Evolutionary conservation across 92 coral and sea anemone species (phyloP).

Genomic region (Porites evermanni): DNA sequence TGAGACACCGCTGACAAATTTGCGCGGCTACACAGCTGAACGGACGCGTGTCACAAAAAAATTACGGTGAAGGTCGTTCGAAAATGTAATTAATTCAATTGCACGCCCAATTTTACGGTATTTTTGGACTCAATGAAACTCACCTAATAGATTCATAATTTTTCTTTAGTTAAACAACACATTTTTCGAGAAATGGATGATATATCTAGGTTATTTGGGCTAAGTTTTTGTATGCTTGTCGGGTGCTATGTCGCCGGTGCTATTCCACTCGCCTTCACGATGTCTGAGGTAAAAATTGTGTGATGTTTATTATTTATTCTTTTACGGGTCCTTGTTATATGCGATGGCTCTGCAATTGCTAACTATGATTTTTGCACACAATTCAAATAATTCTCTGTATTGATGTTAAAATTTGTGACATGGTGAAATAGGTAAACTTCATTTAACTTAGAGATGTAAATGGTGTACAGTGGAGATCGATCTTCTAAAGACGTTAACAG

Average conservation of each 20-base stretch:
- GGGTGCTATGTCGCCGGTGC: slow-evolving; percentile 95
- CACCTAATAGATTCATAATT: not conserved
- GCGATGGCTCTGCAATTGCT: too few species aligned
- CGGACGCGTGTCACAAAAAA: slow-evolving; percentile 62
- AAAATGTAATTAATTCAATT: not conserved
- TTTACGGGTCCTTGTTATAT: not conserved
- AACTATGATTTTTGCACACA: too few species aligned
- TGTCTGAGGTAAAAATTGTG: slow-evolving; percentile 83
- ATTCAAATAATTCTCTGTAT: too few species aligned
- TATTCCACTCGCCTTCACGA: slow-evolving; percentile 83
- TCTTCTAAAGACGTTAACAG: too few species aligned
- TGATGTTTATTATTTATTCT: too few species aligned
- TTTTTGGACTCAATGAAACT: not conserved
- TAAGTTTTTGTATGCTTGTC: slow-evolving; percentile 85
- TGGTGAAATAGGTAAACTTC: too few species aligned
- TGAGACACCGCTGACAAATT: slow-evolving; percentile 41
- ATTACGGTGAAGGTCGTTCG: not conserved
- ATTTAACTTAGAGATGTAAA: too few species aligned
- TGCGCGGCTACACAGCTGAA: slow-evolving; percentile 60
- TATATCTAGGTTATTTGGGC: slow-evolving; percentile 71
- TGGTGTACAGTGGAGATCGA: too few species aligned
- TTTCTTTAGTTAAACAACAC: not conserved
- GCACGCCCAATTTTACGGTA: not conserved
- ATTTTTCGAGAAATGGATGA: slow-evolving; percentile 73
- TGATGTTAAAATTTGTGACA: too few species aligned